Percentiles rank a stretch among this genome's conserved stretches.
These are phyloP conservation scores for Calidris pygmaea DNA, from an alignment of 2,113 vertebrate genomes.

Conservation along the genomic window DNA sequence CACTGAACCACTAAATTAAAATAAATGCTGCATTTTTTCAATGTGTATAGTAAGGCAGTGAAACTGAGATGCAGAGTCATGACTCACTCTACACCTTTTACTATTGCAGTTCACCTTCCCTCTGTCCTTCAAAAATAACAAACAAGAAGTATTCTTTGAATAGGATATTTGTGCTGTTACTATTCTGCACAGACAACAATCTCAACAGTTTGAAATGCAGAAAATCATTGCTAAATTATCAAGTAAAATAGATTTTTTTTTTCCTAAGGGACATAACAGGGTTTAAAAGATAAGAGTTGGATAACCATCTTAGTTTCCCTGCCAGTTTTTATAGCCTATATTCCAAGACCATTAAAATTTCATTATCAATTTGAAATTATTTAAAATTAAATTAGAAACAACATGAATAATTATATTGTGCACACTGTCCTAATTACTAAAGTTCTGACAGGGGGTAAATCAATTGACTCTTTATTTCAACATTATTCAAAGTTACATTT, in stretches of 20 bases:
- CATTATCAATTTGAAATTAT: background rate
- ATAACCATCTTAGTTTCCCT: background rate
- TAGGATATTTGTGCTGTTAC: background rate
- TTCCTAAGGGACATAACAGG: background rate
- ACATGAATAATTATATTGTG: background rate
- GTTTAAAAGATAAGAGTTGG: background rate
- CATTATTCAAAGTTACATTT: background rate
- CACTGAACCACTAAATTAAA: constrained; percentile 13
- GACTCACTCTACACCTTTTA: background rate
- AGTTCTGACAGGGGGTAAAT: background rate
- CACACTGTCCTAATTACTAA: background rate
- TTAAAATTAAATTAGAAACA: constrained; percentile 27
- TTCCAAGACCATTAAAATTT: background rate
- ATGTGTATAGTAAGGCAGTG: background rate
- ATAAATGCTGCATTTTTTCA: constrained; percentile 18
- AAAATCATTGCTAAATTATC: background rate
- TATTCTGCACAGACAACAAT: background rate
- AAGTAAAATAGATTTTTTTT: background rate
- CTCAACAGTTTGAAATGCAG: background rate
- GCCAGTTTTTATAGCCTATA: background rate
- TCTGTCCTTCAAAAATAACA: background rate
- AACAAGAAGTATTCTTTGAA: background rate
- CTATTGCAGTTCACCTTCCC: background rate
- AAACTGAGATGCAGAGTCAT: background rate
- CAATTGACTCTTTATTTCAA: background rate